Evolutionary conservation across 2,797 vertebrate genomes (phyloP).

Genomic region (Harpagifer antarcticus): DNA sequence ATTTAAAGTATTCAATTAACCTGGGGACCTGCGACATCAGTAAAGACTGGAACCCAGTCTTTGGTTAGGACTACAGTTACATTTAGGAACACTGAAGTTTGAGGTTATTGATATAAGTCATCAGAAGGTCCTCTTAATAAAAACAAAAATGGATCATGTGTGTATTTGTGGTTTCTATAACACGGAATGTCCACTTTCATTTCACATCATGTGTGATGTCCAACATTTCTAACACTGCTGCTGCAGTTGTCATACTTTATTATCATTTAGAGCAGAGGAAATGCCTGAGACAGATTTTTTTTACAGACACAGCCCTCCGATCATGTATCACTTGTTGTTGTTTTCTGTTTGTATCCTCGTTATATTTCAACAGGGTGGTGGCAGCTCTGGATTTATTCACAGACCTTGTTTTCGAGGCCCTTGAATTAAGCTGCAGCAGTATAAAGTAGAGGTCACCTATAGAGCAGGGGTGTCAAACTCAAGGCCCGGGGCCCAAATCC

Average conservation of each 20-base stretch:
- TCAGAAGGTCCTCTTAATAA: background rate
- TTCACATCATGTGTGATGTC: background rate
- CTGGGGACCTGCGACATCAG: no score
- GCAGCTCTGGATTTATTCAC: conserved; percentile 34
- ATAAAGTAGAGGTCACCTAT: background rate
- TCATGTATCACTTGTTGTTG: conserved; percentile 7
- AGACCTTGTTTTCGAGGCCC: conserved; percentile 14
- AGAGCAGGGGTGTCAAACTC: no score
- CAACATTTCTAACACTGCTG: conserved; percentile 9
- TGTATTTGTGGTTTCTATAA: conserved; percentile 7
- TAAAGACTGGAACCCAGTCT: no score
- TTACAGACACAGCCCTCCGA: conserved; percentile 19
- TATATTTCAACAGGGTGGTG: conserved; percentile 30
- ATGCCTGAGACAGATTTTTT: conserved; percentile 12
- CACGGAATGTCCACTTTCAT: conserved; percentile 1
- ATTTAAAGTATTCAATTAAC: no score
- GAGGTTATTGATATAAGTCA: background rate
- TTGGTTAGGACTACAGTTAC: background rate
- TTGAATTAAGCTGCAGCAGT: background rate
- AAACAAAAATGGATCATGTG: background rate
- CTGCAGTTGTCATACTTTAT: conserved; percentile 23
- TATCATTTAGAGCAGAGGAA: conserved; percentile 23
- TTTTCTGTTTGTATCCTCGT: conserved; percentile 37
- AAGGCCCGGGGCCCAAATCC: no score
- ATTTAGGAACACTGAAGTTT: background rate